These are phyloP conservation scores for Enteromius viviparus DNA, from an alignment of 2,797 vertebrate species.

Conservation along the genomic window DNA sequence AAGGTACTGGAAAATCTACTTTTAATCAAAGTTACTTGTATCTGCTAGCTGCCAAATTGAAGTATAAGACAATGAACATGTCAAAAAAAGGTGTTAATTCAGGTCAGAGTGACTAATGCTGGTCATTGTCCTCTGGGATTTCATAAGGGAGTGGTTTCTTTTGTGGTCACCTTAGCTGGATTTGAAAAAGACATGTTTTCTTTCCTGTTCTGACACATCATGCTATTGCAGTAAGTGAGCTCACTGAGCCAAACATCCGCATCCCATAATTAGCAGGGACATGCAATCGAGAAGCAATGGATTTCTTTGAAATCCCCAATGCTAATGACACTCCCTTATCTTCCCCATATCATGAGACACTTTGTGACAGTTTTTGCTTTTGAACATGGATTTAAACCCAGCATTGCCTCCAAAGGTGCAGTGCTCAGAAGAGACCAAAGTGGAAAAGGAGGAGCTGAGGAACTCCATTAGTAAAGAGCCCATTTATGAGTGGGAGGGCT, in stretches of 20 bases:
- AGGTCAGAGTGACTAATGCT: conserved; percentile 69
- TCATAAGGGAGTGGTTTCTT: conserved; percentile 70
- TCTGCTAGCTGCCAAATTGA: not conserved
- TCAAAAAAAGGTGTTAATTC: conserved; percentile 61
- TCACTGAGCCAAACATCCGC: conserved; percentile 44
- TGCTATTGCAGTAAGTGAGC: conserved; percentile 60
- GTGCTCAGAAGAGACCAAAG: conserved; percentile 58
- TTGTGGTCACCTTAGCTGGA: conserved; percentile 62
- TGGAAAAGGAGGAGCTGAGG: conserved; percentile 81
- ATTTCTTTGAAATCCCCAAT: conserved; percentile 11
- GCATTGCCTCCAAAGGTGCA: conserved; percentile 55
- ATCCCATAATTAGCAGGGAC: conserved; percentile 34
- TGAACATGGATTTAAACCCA: not conserved
- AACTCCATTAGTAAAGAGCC: conserved; percentile 86
- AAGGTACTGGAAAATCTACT: conserved; percentile 68
- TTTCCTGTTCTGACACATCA: conserved; percentile 64
- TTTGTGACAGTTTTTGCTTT: not conserved
- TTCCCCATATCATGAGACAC: not conserved
- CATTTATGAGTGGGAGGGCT: conserved; percentile 85
- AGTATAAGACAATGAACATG: conserved; percentile 13
- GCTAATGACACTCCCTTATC: not conserved
- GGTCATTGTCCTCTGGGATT: conserved; percentile 69
- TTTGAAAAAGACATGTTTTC: conserved; percentile 46
- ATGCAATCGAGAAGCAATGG: not conserved
- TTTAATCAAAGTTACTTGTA: not conserved